These are phyloP conservation scores for Pachymerium ferrugineum DNA, from an alignment of 2,888 invertebrate genomes.

Conservation along the genomic window DNA sequence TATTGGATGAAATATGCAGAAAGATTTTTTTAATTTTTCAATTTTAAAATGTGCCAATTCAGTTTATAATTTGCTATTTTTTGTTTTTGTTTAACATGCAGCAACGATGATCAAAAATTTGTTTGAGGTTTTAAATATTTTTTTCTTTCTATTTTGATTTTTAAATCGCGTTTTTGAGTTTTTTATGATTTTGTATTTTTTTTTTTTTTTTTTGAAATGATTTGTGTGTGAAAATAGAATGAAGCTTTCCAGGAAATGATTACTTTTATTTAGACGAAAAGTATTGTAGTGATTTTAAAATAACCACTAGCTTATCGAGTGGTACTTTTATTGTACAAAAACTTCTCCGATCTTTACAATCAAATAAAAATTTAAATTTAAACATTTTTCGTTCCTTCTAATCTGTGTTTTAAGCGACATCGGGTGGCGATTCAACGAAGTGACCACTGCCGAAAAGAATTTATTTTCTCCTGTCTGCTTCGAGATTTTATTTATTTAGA, in stretches of 20 bases:
- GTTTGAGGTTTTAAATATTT: no score
- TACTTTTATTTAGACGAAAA: not conserved
- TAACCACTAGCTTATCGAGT: not conserved
- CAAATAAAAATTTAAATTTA: slow-evolving; percentile 9
- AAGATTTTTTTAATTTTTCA: not conserved
- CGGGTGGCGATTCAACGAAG: not conserved
- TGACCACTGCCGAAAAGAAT: not conserved
- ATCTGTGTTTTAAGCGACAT: not conserved
- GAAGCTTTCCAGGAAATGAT: not conserved
- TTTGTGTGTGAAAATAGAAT: not conserved
- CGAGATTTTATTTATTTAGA: not conserved
- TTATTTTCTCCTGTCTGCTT: not conserved
- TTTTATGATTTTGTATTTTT: not conserved
- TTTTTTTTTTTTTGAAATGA: not conserved
- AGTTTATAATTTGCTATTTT: not conserved
- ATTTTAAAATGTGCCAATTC: not conserved
- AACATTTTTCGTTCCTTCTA: not conserved
- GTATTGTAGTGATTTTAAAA: slow-evolving; percentile 3
- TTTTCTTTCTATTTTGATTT: not conserved
- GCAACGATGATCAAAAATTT: no score
- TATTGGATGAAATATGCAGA: not conserved
- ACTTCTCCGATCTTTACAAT: slow-evolving; percentile 13
- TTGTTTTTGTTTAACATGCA: no score
- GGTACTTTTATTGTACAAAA: not conserved
- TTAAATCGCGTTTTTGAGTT: not conserved